Base-by-base conservation (phyloP, 2,797 vertebrate species). In the Orientallactaga sibirica region DNA sequence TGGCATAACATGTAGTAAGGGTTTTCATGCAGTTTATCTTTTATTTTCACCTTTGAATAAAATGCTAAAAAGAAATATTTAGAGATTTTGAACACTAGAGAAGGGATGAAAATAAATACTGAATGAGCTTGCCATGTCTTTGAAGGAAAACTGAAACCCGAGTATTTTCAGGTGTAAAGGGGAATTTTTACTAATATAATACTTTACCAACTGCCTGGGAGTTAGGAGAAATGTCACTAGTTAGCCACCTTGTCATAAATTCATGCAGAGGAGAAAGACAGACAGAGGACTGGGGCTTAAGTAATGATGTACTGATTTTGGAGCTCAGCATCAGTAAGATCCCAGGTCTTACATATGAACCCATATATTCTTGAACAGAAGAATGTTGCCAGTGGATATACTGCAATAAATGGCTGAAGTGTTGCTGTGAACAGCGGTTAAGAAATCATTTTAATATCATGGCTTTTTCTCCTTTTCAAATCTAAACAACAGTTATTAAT, bases 401-500 rank as follows among this genome's bases (percentile, higher is more conserved):
- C 76, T 77, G 43, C 12, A 74, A 85, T 52, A 90, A 64, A 70
- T 33, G 61, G 9, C 9, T 76, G 4, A 75, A 64, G 62, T 68
- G 0, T 25, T 71, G 93, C 86, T 88, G 19, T 10, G 61, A 93
- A 78, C 2, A 37, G 14, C 25, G 37, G 15, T 86, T 43, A 88
- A 88, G n/a, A 88, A 58, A 84, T 80, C 10, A 81, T 91, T 70
- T 91, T 86, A 86, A 84, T 68, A 94, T 27, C 61, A 73, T 77
- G 58, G 25, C 2, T 74, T n/a, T 9, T 9, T 7, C 1, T 8
- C 3, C 8, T 81, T 73, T 89, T 77, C 76, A 91, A 71, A 88
- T 62, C 29, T 86, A 92, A 94, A 83, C 62, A 80, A 95, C 3
- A 79, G 29, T 19, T 78, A 29, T 91, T 75, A 91, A 88, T 86